phyloP scores from a whole-genome alignment of 2,888 invertebrate genomes.

The Ichneumoninae sp. region DNA sequence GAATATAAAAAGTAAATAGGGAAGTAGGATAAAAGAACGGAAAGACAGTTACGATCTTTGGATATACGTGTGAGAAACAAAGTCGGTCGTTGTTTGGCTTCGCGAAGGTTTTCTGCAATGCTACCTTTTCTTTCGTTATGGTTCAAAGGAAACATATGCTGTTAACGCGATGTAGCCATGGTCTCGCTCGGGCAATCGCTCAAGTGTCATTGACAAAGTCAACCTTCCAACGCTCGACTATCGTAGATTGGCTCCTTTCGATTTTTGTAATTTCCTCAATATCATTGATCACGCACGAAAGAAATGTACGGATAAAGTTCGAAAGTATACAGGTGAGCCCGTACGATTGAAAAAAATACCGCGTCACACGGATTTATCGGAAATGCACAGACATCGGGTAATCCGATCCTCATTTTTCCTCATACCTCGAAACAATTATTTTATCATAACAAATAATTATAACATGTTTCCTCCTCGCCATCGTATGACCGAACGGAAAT shows the following conservation, averaged over 20 bases:
- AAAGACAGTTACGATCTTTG: constrained; percentile 52
- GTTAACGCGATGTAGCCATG: constrained; percentile 21
- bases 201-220: constrained; percentile 56
- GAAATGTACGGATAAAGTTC: neutral
- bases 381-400: neutral
- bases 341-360: neutral
- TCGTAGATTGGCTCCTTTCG: constrained; percentile 22
- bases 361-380: neutral
- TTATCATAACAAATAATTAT: neutral
- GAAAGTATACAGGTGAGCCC: neutral
- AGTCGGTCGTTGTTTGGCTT: constrained; percentile 39
- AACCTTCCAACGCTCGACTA: constrained; percentile 53
- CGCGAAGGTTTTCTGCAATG: constrained; percentile 73
- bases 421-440: neutral
- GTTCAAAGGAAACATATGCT: constrained; percentile 34
- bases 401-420: neutral
- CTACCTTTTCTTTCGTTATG: constrained; percentile 55
- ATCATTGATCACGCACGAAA: neutral
- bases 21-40: constrained; percentile 61
- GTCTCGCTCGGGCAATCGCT: constrained; percentile 47
- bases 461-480: neutral
- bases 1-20: constrained; percentile 54
- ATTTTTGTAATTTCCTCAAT: neutral
- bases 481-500: neutral
- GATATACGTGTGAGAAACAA: constrained; percentile 14